phyloP scores from a whole-genome alignment of 1,140 invertebrate species.

The Drosophila kepulauana region DNA sequence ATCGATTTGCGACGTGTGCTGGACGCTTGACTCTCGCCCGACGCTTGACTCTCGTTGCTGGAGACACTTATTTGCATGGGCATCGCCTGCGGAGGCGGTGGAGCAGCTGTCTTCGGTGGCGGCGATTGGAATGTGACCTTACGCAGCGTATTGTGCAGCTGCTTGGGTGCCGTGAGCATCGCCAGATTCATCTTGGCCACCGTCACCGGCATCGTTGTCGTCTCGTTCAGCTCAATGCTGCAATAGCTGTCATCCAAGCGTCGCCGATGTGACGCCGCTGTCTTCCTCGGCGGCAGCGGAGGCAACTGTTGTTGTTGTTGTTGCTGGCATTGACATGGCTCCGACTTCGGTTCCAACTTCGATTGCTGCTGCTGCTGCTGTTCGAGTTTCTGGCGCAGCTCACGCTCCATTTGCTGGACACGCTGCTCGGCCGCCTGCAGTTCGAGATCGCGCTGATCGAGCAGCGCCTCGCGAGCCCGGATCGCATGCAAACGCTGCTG shows the following conservation, averaged over 20 bases:
- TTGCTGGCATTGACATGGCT: conserved; percentile 33
- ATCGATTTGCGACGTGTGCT: conserved; percentile 73
- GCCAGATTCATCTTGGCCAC: conserved; percentile 81
- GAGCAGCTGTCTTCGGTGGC: conserved; percentile 50
- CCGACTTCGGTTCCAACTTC: conserved; percentile 24
- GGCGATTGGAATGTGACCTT: conserved; percentile 81
- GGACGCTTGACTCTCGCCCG: conserved; percentile 58
- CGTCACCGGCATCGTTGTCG: conserved; percentile 77
- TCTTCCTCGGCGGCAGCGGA: conserved; percentile 52
- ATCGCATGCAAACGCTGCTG: conserved; percentile 73
- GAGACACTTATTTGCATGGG: conserved; percentile 73
- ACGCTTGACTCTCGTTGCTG: conserved; percentile 67
- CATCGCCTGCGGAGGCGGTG: conserved; percentile 9
- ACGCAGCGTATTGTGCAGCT: conserved; percentile 51
- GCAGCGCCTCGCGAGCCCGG: conserved; percentile 68
- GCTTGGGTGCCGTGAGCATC: conserved; percentile 65
- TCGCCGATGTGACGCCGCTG: conserved; percentile 1
- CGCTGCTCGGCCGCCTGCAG: conserved; percentile 68
- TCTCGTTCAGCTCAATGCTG: conserved; percentile 79
- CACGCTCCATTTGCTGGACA: conserved; percentile 53
- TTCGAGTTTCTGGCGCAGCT: conserved; percentile 52
- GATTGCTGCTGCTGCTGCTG: conserved; percentile 37
- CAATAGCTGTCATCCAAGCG: conserved; percentile 78
- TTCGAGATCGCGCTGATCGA: conserved; percentile 84
- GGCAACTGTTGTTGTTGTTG: conserved; percentile 14